Evolutionary conservation across 1,140 invertebrate genomes (phyloP).

Genomic region (Mesaphorura yosii): DNA sequence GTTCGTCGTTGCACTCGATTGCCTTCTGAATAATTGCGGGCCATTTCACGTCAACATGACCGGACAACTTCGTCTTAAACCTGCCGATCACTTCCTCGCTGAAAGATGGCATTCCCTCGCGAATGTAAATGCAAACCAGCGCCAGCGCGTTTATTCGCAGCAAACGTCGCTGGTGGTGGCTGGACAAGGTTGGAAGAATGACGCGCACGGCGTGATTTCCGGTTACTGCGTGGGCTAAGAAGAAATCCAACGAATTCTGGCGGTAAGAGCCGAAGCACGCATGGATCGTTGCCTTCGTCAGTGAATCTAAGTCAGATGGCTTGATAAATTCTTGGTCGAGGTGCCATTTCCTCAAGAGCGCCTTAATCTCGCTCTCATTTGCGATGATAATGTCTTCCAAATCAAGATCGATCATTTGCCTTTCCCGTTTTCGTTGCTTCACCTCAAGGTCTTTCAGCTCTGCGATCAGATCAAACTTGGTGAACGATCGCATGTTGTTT

Average conservation of each 20-base stretch:
- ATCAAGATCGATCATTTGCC: neutral
- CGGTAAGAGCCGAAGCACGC: neutral
- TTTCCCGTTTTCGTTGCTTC: too few species aligned
- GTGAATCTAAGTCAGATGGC: neutral
- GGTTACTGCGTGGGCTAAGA: constrained; percentile 4
- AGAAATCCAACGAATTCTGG: constrained; percentile 1
- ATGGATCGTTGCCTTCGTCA: neutral
- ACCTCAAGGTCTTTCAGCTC: neutral
- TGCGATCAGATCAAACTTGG: neutral
- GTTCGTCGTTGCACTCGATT: constrained; percentile 1
- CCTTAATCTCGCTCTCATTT: neutral
- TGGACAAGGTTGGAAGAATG: neutral
- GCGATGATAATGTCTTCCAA: too few species aligned
- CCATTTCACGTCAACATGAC: neutral
- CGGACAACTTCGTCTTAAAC: neutral
- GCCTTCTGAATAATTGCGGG: neutral
- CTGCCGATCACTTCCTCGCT: neutral
- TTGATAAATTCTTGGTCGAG: neutral
- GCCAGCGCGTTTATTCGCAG: neutral
- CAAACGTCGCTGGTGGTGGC: neutral
- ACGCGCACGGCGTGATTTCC: constrained; percentile 1
- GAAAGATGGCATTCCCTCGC: constrained; percentile 1
- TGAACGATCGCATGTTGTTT: neutral
- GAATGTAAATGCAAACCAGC: neutral
- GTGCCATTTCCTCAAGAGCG: neutral